Evolutionary conservation across 2,888 invertebrate genomes (phyloP).

Genomic region (Odontomyia ornata): DNA sequence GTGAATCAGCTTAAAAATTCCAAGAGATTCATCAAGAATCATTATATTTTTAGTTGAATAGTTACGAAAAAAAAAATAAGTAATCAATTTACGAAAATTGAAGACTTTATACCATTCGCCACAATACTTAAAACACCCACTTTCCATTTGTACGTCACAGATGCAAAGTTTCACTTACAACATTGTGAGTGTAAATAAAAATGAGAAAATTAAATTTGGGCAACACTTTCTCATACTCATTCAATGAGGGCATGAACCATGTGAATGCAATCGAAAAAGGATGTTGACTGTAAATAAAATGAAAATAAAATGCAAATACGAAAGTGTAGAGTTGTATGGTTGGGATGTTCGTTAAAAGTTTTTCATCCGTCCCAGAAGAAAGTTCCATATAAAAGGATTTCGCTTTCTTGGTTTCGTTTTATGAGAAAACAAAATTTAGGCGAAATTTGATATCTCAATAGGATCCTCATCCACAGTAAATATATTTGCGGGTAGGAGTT

Average conservation of each 20-base stretch:
- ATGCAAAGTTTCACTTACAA: not conserved
- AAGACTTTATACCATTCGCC: too few species aligned
- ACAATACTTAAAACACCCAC: too few species aligned
- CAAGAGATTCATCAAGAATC: too few species aligned
- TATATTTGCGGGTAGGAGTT: not conserved
- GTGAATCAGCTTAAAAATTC: too few species aligned
- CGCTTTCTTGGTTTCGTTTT: not conserved
- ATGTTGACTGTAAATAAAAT: slow-evolving; percentile 29
- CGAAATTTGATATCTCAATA: slow-evolving; percentile 13
- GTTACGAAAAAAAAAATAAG: too few species aligned
- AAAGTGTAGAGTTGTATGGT: not conserved
- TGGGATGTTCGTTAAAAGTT: slow-evolving; percentile 37
- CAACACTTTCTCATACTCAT: slow-evolving; percentile 12
- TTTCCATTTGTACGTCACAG: too few species aligned
- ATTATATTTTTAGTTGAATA: too few species aligned
- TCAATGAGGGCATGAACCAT: slow-evolving; percentile 19
- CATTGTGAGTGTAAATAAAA: slow-evolving; percentile 34
- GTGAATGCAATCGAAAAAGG: slow-evolving; percentile 39
- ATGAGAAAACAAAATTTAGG: slow-evolving; percentile 16
- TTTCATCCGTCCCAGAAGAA: not conserved
- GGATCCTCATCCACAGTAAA: not conserved
- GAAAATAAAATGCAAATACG: slow-evolving; percentile 35
- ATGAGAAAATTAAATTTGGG: slow-evolving; percentile 38
- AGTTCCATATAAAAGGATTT: slow-evolving; percentile 1
- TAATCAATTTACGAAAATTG: too few species aligned